A percentile compares a stretch with the other conserved stretches of the same genome.
phyloP scores from a whole-genome alignment of 1,140 invertebrate species.

The Glossosoma conforme region DNA sequence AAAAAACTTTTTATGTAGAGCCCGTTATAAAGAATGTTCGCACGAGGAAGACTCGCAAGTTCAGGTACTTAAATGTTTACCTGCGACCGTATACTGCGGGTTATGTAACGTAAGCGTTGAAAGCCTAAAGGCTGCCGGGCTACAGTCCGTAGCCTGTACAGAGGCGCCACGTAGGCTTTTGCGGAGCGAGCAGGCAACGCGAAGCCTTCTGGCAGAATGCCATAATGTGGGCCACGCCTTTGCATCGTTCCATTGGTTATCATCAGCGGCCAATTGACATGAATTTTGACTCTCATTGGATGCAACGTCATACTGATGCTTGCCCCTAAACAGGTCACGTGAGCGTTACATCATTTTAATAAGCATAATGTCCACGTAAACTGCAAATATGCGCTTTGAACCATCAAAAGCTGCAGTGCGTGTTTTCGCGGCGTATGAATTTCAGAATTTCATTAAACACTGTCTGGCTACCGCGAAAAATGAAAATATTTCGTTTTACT shows the following conservation, averaged over 20 bases:
- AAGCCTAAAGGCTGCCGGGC: background rate
- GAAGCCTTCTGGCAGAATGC: constrained; percentile 41
- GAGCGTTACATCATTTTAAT: constrained; percentile 12
- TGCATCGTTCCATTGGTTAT: constrained; percentile 47
- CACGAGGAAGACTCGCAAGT: too few relatives aligned
- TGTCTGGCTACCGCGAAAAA: too few relatives aligned
- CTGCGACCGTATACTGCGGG: too few relatives aligned
- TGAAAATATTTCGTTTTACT: too few relatives aligned
- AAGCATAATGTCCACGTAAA: constrained; percentile 1
- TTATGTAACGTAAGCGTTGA: constrained; percentile 8
- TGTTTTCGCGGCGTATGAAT: too few relatives aligned
- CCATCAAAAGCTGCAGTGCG: background rate
- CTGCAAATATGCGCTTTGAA: background rate
- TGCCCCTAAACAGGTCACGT: constrained; percentile 23
- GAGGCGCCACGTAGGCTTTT: constrained; percentile 12
- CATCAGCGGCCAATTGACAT: constrained; percentile 51
- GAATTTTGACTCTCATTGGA: constrained; percentile 42
- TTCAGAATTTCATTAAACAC: too few relatives aligned
- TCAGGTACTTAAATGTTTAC: too few relatives aligned
- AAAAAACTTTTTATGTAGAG: too few relatives aligned
- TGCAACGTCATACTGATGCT: constrained; percentile 26
- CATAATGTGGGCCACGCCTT: constrained; percentile 45
- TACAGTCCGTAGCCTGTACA: background rate
- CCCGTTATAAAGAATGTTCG: too few relatives aligned
- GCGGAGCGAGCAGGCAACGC: constrained; percentile 27